Evolutionary conservation across 2,797 vertebrate species (phyloP).

Genomic region (Knipowitschia caucasica): DNA sequence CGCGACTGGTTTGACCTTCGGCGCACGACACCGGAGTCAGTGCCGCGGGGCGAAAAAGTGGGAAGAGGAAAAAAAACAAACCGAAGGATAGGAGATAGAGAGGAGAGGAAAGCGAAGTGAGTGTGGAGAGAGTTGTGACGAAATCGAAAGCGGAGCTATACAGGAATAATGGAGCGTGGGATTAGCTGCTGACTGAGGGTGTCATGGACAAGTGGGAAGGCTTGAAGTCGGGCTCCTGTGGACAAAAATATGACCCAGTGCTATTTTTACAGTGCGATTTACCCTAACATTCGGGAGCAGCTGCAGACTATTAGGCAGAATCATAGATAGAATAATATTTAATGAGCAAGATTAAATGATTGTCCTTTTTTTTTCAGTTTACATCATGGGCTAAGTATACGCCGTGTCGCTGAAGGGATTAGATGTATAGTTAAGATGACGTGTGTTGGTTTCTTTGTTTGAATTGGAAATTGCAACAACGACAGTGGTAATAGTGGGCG

Average conservation of each 20-base stretch:
- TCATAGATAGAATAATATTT: not conserved
- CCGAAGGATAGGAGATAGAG: not conserved
- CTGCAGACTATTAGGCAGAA: not conserved
- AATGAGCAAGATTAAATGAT: not conserved
- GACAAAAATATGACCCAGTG: not conserved
- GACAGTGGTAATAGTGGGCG: no score
- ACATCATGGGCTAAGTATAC: no score
- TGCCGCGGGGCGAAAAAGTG: conserved; percentile 47
- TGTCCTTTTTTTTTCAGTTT: not conserved
- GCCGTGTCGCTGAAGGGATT: no score
- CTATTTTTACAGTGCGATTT: conserved; percentile 5
- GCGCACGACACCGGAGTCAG: conserved; percentile 50
- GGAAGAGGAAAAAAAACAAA: conserved; percentile 13
- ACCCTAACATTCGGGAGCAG: not conserved
- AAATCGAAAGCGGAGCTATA: not conserved
- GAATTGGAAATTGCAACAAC: no score
- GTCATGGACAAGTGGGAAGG: conserved; percentile 4
- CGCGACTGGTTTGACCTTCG: conserved; percentile 64
- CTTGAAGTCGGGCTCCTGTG: not conserved
- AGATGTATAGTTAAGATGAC: no score
- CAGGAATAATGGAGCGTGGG: conserved; percentile 11
- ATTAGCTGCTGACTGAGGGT: conserved; percentile 6
- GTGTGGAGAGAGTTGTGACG: conserved; percentile 4
- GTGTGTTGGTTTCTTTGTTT: no score
- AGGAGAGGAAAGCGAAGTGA: conserved; percentile 12